Evolutionary conservation across 2,113 vertebrate species (phyloP).

Genomic region (Rutilus rutilus): DNA sequence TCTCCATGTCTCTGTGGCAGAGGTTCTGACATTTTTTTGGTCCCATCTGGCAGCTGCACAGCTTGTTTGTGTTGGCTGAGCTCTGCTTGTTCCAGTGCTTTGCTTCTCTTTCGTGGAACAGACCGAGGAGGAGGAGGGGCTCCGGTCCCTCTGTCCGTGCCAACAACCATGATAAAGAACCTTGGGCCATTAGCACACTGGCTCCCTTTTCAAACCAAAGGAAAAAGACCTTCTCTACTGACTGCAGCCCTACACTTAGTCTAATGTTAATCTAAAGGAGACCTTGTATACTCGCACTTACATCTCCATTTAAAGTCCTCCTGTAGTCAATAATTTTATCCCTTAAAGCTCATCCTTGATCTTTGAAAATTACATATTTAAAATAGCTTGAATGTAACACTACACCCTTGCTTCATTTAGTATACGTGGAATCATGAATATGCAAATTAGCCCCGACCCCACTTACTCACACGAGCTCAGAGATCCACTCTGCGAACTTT

Average conservation of each 20-base stretch:
- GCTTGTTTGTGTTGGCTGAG: constrained; percentile 74
- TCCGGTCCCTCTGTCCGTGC: constrained; percentile 52
- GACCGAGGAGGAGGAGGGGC: constrained; percentile 59
- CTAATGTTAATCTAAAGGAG: constrained; percentile 2
- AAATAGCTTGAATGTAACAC: too few relatives aligned
- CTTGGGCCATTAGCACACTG: constrained; percentile 53
- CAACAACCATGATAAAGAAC: constrained; percentile 66
- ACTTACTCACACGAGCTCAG: too few relatives aligned
- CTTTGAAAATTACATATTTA: too few relatives aligned
- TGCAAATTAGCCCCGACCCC: too few relatives aligned
- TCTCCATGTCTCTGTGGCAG: constrained; percentile 58
- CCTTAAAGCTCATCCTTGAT: too few relatives aligned
- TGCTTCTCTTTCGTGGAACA: constrained; percentile 69
- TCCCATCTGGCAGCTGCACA: constrained; percentile 77
- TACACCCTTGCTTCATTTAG: too few relatives aligned
- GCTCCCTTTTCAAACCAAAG: constrained; percentile 11
- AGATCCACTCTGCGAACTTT: too few relatives aligned
- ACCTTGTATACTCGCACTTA: background rate
- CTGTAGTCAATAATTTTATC: too few relatives aligned
- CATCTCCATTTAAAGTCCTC: background rate
- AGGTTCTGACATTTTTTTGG: constrained; percentile 70
- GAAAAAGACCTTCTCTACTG: background rate
- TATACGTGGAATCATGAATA: too few relatives aligned
- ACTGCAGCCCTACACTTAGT: background rate
- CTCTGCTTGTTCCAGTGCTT: constrained; percentile 66